phyloP scores from a whole-genome alignment of 2,797 vertebrate genomes.

The Phalanger gymnotis region DNA sequence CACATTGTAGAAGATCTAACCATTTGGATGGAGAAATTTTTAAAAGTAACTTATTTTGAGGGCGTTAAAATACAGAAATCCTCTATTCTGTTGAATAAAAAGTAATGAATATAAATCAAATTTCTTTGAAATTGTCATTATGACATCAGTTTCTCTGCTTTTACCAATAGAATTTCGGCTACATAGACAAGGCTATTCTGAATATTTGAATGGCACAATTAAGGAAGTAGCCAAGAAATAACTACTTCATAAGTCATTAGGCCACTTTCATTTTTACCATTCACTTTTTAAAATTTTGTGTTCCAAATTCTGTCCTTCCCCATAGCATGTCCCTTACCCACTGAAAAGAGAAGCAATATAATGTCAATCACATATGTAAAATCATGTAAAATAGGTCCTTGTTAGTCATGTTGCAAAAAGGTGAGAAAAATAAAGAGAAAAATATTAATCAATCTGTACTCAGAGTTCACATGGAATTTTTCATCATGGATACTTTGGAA shows the following conservation, averaged over 20 bases:
- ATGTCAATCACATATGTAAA: too few relatives aligned
- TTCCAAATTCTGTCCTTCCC: background rate
- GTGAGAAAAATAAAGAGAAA: too few relatives aligned
- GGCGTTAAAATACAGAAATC: background rate
- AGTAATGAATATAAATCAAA: background rate
- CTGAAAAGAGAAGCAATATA: too few relatives aligned
- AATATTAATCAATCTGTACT: too few relatives aligned
- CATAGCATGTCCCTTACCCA: too few relatives aligned
- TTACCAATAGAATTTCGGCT: too few relatives aligned
- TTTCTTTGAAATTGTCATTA: background rate
- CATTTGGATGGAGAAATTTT: background rate
- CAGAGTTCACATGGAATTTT: too few relatives aligned
- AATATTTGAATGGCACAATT: background rate
- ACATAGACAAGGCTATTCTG: background rate
- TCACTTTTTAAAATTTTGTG: background rate
- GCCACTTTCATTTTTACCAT: background rate
- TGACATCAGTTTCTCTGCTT: background rate
- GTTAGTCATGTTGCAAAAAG: too few relatives aligned
- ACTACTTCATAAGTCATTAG: background rate
- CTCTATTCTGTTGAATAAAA: background rate
- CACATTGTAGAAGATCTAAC: too few relatives aligned
- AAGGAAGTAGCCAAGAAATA: background rate
- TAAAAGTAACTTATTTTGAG: background rate
- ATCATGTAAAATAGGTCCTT: too few relatives aligned
- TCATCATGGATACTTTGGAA: too few relatives aligned